Percentiles rank a stretch among this genome's conserved stretches.
Evolutionary conservation across 2,113 vertebrate species (phyloP).

Genomic region (Gadus chalcogrammus): DNA sequence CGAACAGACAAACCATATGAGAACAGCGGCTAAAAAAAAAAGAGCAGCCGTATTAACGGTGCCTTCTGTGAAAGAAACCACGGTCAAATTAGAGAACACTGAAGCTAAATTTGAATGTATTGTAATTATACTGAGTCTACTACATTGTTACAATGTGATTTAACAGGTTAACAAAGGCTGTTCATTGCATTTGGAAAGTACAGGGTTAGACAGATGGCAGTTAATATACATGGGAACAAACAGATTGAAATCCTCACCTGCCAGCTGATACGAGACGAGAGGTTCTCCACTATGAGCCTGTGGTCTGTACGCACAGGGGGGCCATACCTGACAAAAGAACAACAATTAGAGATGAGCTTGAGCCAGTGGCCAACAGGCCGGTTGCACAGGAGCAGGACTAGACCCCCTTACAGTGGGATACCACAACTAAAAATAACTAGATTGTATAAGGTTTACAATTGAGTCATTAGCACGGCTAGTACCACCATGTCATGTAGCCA

Average conservation of each 20-base stretch:
- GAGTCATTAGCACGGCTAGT: too few relatives aligned
- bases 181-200: background rate
- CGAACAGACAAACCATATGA: slow-evolving; percentile 80
- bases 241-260: slow-evolving; percentile 75
- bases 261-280: slow-evolving; percentile 89
- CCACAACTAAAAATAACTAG: too few relatives aligned
- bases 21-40: slow-evolving; percentile 79
- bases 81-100: too few relatives aligned
- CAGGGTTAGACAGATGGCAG: background rate
- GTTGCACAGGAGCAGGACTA: too few relatives aligned
- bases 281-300: slow-evolving; percentile 87
- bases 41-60: slow-evolving; percentile 49
- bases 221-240: background rate
- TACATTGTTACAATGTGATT: background rate
- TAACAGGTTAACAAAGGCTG: background rate
- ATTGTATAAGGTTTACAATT: too few relatives aligned
- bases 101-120: slow-evolving; percentile 15
- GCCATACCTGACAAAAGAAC: slow-evolving; percentile 72
- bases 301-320: slow-evolving; percentile 87
- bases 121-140: background rate
- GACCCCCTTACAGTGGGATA: background rate
- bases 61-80: slow-evolving; percentile 25
- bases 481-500: too few relatives aligned
- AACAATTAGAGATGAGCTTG: background rate
- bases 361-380: background rate